These are phyloP conservation scores for Liposcelis brunnea DNA, from an alignment of 2,888 invertebrate species.

Conservation along the genomic window DNA sequence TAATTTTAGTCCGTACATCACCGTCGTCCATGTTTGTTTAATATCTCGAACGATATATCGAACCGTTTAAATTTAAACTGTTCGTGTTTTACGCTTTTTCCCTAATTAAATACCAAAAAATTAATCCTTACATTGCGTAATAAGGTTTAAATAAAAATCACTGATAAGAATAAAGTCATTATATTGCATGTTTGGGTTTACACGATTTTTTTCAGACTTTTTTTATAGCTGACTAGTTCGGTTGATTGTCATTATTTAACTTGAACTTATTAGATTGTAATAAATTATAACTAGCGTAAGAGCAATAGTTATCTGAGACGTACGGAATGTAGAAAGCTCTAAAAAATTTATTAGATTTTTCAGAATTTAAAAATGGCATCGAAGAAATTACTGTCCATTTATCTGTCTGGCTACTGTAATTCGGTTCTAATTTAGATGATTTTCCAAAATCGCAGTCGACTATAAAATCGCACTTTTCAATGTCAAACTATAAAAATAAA, in stretches of 20 bases:
- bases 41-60: no score
- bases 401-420: constrained; percentile 48
- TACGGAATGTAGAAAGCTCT: constrained; percentile 80
- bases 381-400: constrained; percentile 55
- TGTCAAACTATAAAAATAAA: constrained; percentile 43
- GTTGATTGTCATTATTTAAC: constrained; percentile 9
- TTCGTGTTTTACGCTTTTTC: no score
- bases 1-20: no score
- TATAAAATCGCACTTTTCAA: constrained; percentile 66
- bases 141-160: no score
- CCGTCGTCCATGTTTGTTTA: no score
- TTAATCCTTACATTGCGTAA: no score
- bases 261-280: constrained; percentile 27
- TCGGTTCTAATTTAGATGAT: constrained; percentile 54
- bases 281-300: constrained; percentile 56
- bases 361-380: constrained; percentile 54
- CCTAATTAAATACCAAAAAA: no score
- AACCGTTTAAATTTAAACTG: no score
- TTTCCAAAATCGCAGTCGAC: constrained; percentile 61
- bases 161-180: no score
- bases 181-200: no score
- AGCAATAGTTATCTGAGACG: constrained; percentile 44
- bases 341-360: constrained; percentile 53
- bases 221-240: no score
- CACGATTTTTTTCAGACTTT: no score